Base-by-base conservation (phyloP, 2,888 invertebrate species). In the Volucella inflata region DNA sequence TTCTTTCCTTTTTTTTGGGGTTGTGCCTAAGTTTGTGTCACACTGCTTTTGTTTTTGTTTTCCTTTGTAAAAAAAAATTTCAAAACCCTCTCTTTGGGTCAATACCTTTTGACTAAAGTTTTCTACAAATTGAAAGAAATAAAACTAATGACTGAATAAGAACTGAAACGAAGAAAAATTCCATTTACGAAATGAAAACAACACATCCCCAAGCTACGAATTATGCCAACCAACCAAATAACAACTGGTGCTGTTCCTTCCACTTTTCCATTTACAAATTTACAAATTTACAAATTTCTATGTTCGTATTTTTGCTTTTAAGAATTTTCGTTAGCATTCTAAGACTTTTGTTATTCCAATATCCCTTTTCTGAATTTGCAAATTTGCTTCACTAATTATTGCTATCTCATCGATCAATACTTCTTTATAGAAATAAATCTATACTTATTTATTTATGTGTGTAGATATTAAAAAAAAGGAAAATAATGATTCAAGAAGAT, bases 381-480 rank as follows among this genome's bases (percentile, higher is more conserved):
- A 80, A 84, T 80, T 84, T 71, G 75, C 75, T 80, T 84, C 80
- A 84, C 60, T 75, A 70, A 50, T 72, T 64, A 57, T 65, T 71
- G 65, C 46, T 11, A 64, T 78, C 64, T 71, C 44, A 59, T 72
- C 44, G 64, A 65, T 62, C 40, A 74, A 68, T 62, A 36, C 2
- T 17, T 11, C 53, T 36, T 36, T 10, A 14, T 53, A 3, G 9
- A 36, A 36, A 10, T 17, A 2, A 57, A 55, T 14, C 9, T 55
- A 53, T 12, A 53, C 8, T 9, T 12, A 51, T 21, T 11, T 21
- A 10, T 51, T 2, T 11, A 44, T 14, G n/a, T 21, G 17, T 12
- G 44, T 46, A 62, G 30, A 62, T 10, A 2, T n/a, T 30, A 65
- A 51, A 40, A 8, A 40, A n/a, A 14, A 68, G 46, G 44, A 60